Percentiles rank a stretch among this genome's conserved stretches.
Evolutionary conservation across 1,140 invertebrate species (phyloP).

Genomic region (Eumeta japonica): DNA sequence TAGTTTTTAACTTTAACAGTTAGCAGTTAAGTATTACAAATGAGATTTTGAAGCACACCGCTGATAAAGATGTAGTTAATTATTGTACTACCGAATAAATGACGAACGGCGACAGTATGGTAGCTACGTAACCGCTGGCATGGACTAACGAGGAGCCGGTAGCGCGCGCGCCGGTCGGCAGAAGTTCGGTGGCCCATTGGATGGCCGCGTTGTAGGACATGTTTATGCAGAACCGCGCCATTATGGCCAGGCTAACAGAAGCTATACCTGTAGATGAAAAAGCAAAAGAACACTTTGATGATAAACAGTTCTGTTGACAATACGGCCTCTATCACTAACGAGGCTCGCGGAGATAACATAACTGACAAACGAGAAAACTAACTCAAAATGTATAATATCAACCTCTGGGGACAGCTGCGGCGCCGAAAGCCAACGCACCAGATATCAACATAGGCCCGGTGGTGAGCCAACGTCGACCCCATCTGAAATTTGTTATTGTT

Average conservation of each 20-base stretch:
- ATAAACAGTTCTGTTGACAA: background rate
- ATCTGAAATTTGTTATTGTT: conserved; percentile 19
- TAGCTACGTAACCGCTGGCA: conserved; percentile 56
- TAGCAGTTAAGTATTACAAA: no score
- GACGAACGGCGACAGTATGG: conserved; percentile 36
- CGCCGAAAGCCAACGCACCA: conserved; percentile 26
- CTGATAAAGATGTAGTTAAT: no score
- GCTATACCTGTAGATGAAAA: conserved; percentile 21
- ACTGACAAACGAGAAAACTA: background rate
- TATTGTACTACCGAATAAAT: conserved; percentile 42
- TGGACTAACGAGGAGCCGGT: conserved; percentile 63
- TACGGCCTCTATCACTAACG: background rate
- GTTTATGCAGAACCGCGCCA: conserved; percentile 42
- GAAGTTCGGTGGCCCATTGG: conserved; percentile 41
- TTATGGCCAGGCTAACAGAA: conserved; percentile 33
- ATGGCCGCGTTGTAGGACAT: conserved; percentile 45
- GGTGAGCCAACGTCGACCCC: conserved; percentile 32
- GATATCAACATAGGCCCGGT: conserved; percentile 26
- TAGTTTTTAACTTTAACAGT: no score
- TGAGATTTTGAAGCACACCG: no score
- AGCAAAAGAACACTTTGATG: background rate
- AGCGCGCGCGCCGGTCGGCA: conserved; percentile 67
- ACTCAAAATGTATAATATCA: background rate
- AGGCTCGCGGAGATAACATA: background rate
- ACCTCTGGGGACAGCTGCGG: conserved; percentile 40